Conservation (phyloP, 2,888 invertebrate genomes). For the Cheilosia vernalis region DNA sequence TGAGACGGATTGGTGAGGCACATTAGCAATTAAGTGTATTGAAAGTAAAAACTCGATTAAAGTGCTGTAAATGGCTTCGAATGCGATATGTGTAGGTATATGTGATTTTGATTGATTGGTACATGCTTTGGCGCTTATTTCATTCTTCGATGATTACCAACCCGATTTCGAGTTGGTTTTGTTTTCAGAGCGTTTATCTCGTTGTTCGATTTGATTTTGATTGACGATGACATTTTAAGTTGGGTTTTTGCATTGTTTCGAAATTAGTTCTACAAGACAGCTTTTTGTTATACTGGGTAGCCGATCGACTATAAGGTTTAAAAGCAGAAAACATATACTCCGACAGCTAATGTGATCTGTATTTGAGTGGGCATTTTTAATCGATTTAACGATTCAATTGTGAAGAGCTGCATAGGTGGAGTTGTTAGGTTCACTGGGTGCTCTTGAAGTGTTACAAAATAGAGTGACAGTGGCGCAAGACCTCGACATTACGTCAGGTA, state of each 20-base stretch:
- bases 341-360: slow-evolving; percentile 6
- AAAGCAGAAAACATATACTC: neutral
- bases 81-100: slow-evolving; percentile 1
- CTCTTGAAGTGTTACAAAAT: neutral
- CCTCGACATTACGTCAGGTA: neutral
- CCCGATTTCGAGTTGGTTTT: slow-evolving; percentile 50
- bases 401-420: slow-evolving; percentile 24
- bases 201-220: slow-evolving; percentile 60
- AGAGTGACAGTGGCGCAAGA: neutral
- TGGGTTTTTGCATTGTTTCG: slow-evolving; percentile 70
- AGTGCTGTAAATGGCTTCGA: slow-evolving; percentile 40
- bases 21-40: slow-evolving; percentile 63
- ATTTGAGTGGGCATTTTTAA: slow-evolving; percentile 23
- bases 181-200: slow-evolving; percentile 44
- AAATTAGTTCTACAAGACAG: slow-evolving; percentile 64
- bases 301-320: slow-evolving; percentile 10
- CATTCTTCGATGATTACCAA: slow-evolving; percentile 60
- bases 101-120: slow-evolving; percentile 72
- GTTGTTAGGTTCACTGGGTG: neutral
- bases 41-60: slow-evolving; percentile 65
- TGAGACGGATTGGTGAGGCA: slow-evolving; percentile 62
- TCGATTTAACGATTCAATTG: slow-evolving; percentile 22
- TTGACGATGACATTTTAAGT: slow-evolving; percentile 75
- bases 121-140: slow-evolving; percentile 71
- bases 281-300: slow-evolving; percentile 19